Evolutionary conservation across 1,140 invertebrate species (phyloP), one percentile per base, ranked within the genome.

Genomic region (Ostrea denselamellosa): DNA sequence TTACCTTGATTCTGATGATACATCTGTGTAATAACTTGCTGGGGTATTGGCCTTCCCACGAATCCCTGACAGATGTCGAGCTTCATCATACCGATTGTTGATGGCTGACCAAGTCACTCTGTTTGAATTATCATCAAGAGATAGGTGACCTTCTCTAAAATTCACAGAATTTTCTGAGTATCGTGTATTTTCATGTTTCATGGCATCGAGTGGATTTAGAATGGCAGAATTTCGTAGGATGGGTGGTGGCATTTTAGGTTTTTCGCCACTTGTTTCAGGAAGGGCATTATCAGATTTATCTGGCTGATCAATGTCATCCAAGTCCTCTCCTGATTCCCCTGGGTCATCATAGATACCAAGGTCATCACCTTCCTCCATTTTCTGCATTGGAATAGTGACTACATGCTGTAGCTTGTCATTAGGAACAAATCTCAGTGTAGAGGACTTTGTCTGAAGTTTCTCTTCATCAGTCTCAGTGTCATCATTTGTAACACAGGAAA

Each of bases 41-140:
- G 82, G 82, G 19, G 82, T 83, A 7, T 83, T 83, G 28, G 82
- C 82, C 22, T 83, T 83, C 52, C 82, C 82, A n/a, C 82, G 82
- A 19, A 83, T 83, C 82, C 82, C 82, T 51, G 82, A 83, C 14
- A 83, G 19, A 54, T 83, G 82, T 54, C 82, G 51, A 5, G 52
- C 44, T n/a, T 83, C 82, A 52, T 83, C 82, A 83, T 83, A 83
- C 19, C 52, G 82, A n/a, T 83, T 83, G 52, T 83, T 83, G 8
- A 53, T n/a, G 8, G 82, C 82, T 51, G 82, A 83, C 82, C 82
- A 83, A 3, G 34, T 83, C 44, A 83, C 82, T n/a, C 52, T 44
- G 25, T 54, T 54, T 17, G n/a, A 14, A 83, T 53, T 53, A 0
- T 83, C 82, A n/a, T 83, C 82, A 83, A 12, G 10, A 22, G n/a